These are phyloP conservation scores for Lineus longissimus DNA, from an alignment of 1,140 invertebrate species.

Conservation along the genomic window DNA sequence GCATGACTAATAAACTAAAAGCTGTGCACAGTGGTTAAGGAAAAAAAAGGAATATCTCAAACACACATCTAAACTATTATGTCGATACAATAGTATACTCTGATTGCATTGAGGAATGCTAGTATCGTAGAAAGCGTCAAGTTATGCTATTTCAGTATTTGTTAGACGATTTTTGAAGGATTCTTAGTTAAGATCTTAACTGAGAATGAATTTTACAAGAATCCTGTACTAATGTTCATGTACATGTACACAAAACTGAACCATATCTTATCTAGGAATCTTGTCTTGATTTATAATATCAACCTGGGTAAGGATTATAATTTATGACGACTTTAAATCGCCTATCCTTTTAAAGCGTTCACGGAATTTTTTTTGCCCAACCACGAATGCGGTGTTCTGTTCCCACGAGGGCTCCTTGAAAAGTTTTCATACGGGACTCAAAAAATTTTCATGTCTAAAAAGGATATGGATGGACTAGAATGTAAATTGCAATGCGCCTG, in stretches of 20 bases:
- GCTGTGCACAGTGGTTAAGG: conserved; percentile 54
- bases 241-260: too few species aligned
- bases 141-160: background rate
- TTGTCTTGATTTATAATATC: too few species aligned
- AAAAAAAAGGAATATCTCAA: conserved; percentile 5
- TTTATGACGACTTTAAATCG: too few species aligned
- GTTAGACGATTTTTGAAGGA: background rate
- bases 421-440: too few species aligned
- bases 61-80: background rate
- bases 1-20: conserved; percentile 94
- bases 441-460: conserved; percentile 18
- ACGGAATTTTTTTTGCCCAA: too few species aligned
- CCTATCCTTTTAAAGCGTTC: too few species aligned
- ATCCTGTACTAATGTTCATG: too few species aligned
- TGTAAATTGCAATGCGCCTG: conserved; percentile 92
- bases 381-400: too few species aligned
- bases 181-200: background rate
- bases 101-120: background rate
- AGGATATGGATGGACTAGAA: conserved; percentile 85
- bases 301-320: too few species aligned
- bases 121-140: background rate
- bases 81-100: background rate
- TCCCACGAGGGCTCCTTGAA: too few species aligned
- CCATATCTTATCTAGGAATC: too few species aligned
- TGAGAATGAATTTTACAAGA: background rate